Percentiles rank a stretch among this genome's conserved stretches.
Conservation (phyloP, 1,140 invertebrate species). For the Trichoplusia ni region DNA sequence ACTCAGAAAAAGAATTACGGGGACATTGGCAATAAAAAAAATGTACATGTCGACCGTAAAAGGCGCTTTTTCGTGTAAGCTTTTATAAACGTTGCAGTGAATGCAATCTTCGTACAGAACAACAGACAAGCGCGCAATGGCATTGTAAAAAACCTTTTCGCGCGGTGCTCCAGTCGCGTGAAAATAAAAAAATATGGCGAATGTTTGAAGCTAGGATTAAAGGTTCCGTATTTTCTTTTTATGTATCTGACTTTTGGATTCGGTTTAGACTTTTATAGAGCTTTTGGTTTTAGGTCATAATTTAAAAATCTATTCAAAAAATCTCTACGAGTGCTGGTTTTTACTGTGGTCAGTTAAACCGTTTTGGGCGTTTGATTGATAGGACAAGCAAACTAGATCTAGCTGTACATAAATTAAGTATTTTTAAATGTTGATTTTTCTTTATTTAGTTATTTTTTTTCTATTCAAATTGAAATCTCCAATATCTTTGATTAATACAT, state of each 20-base stretch:
- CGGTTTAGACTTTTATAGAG: neutral
- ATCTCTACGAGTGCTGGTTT: too few relatives aligned
- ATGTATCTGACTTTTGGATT: neutral
- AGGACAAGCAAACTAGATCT: too few relatives aligned
- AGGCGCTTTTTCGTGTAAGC: conserved; percentile 37
- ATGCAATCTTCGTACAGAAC: conserved; percentile 41
- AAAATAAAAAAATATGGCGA: conserved; percentile 17
- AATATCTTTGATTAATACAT: too few relatives aligned
- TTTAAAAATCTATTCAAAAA: neutral
- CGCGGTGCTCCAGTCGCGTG: conserved; percentile 14
- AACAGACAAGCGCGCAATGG: conserved; percentile 29
- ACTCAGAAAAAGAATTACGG: conserved; percentile 15
- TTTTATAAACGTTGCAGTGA: conserved; percentile 40
- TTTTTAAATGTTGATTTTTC: too few relatives aligned
- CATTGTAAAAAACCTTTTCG: conserved; percentile 35
- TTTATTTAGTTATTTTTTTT: too few relatives aligned
- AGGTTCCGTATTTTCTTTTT: conserved; percentile 2
- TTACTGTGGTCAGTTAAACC: too few relatives aligned
- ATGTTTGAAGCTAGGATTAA: neutral
- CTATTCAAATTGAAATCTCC: too few relatives aligned
- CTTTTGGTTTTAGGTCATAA: neutral
- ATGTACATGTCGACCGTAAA: conserved; percentile 23
- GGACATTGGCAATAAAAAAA: conserved; percentile 13
- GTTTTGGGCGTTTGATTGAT: too few relatives aligned
- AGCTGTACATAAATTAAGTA: too few relatives aligned